phyloP scores from a whole-genome alignment of 2,113 vertebrate genomes.

The Grus americana region DNA sequence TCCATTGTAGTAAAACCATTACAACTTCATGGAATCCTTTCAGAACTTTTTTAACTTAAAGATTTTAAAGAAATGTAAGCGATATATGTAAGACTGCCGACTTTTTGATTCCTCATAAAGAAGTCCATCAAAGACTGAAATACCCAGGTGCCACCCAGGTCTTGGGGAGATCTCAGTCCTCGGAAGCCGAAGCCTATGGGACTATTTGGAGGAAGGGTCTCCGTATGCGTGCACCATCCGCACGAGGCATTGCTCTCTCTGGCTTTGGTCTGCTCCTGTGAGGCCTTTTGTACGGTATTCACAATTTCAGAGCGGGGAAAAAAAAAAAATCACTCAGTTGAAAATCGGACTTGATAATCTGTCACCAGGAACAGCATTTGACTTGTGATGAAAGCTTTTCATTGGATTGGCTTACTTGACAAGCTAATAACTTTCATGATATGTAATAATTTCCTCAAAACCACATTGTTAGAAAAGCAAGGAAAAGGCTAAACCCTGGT shows the following conservation, averaged over 20 bases:
- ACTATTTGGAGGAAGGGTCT: neutral
- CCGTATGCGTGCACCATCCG: fast-evolving
- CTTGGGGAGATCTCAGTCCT: neutral
- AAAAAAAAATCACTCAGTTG: neutral
- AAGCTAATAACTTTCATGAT: neutral
- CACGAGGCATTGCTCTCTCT: too few relatives aligned
- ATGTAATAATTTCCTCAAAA: neutral
- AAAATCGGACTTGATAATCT: neutral
- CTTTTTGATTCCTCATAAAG: neutral
- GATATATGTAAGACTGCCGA: neutral
- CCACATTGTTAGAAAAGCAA: neutral
- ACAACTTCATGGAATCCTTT: neutral
- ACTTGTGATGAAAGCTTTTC: neutral
- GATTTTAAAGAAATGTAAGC: neutral
- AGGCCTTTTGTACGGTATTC: too few relatives aligned
- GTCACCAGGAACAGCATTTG: neutral
- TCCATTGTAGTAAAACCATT: neutral
- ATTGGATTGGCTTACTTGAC: neutral
- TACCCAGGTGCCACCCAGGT: too few relatives aligned
- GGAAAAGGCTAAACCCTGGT: neutral
- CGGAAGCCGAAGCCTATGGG: neutral
- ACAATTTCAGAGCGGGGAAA: neutral
- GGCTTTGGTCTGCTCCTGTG: neutral
- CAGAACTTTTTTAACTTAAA: neutral
- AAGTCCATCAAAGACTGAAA: neutral